These are phyloP conservation scores for Neelides sp. DNA, from an alignment of 1,140 invertebrate species.

Conservation along the genomic window DNA sequence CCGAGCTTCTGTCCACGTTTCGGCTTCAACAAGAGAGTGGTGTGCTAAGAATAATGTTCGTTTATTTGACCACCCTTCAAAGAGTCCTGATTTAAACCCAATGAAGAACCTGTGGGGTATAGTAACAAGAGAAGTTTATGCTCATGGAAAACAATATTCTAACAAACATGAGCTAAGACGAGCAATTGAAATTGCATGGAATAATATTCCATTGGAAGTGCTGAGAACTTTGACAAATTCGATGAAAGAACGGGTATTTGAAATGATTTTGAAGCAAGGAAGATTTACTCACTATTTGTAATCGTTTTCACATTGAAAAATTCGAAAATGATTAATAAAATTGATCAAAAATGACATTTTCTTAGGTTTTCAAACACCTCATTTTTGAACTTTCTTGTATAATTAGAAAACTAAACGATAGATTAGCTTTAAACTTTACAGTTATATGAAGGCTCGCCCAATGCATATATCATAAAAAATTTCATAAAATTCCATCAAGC, in stretches of 20 bases:
- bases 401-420: no score
- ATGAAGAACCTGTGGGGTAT: constrained; percentile 37
- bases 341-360: no score
- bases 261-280: not conserved
- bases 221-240: not conserved
- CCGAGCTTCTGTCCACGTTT: constrained; percentile 35
- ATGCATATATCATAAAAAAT: no score
- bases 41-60: constrained; percentile 27
- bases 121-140: constrained; percentile 3
- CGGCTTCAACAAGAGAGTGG: constrained; percentile 30
- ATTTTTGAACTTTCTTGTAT: no score
- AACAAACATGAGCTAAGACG: not conserved
- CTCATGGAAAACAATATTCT: not conserved
- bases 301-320: no score
- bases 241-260: not conserved
- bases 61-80: constrained; percentile 34
- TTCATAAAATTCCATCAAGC: no score
- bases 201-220: not conserved
- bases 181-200: not conserved
- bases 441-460: no score
- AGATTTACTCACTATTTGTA: not conserved
- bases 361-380: no score
- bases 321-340: no score
- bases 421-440: no score
- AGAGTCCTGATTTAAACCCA: constrained; percentile 36